Conservation (phyloP, 2,888 invertebrate species). For the Drosophila paracracens region DNA sequence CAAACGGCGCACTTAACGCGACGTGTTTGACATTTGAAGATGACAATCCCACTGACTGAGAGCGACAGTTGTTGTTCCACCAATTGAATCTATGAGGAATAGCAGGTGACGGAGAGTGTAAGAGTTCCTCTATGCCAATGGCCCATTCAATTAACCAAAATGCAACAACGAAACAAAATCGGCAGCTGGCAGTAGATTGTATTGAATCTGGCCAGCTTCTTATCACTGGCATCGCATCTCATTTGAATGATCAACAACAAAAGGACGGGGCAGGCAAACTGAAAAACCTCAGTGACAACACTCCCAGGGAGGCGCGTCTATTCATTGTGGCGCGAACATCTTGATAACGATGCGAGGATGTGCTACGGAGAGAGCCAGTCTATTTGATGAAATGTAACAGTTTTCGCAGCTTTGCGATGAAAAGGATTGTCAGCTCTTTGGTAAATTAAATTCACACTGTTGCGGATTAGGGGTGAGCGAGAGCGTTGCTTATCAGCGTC, state of each 20-base stretch:
- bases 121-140: not conserved
- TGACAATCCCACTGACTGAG: conserved; percentile 62
- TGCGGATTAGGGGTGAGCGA: conserved; percentile 65
- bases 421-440: conserved; percentile 73
- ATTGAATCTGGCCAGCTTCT: conserved; percentile 21
- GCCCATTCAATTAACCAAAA: conserved; percentile 44
- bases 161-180: conserved; percentile 14
- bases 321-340: conserved; percentile 71
- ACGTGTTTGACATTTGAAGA: conserved; percentile 79
- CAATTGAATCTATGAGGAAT: conserved; percentile 2
- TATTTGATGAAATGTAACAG: conserved; percentile 52
- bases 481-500: conserved; percentile 40
- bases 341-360: conserved; percentile 63
- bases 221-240: conserved; percentile 49
- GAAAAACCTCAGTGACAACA: conserved; percentile 30
- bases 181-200: conserved; percentile 60
- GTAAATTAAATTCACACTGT: conserved; percentile 80
- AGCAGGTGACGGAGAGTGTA: conserved; percentile 33
- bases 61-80: conserved; percentile 23
- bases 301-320: conserved; percentile 20
- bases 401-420: conserved; percentile 29
- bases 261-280: conserved; percentile 9
- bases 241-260: conserved; percentile 59
- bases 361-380: not conserved
- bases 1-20: conserved; percentile 70